Percentiles rank a stretch among this genome's conserved stretches.
Evolutionary conservation across 2,797 vertebrate species (phyloP).

Genomic region (Setipinna tenuifilis): DNA sequence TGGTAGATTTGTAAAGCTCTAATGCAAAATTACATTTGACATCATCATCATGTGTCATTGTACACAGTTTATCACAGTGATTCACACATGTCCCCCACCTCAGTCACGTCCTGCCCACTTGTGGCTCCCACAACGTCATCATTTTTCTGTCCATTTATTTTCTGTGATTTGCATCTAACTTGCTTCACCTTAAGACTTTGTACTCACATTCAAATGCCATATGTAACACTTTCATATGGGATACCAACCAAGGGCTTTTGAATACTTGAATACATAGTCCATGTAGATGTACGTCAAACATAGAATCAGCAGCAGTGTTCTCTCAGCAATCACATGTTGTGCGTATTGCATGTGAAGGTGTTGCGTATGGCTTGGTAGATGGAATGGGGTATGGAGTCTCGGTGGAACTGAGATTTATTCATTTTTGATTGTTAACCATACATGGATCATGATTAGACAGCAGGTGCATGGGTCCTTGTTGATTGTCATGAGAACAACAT

Average conservation of each 20-base stretch:
- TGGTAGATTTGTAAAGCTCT: not conserved
- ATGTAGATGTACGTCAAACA: not conserved
- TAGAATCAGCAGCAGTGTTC: not conserved
- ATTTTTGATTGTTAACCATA: not conserved
- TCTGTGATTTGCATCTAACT: not conserved
- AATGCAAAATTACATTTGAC: not conserved
- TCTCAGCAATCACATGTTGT: not conserved
- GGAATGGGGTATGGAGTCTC: not conserved
- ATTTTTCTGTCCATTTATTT: no score
- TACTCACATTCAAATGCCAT: not conserved
- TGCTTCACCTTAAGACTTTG: not conserved
- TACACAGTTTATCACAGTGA: not conserved
- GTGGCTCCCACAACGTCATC: not conserved
- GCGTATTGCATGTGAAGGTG: constrained; percentile 6
- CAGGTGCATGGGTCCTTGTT: not conserved
- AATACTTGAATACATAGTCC: not conserved
- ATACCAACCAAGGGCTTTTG: not conserved
- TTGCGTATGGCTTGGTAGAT: not conserved
- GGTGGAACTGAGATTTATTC: not conserved
- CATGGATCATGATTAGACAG: not conserved
- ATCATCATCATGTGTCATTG: not conserved
- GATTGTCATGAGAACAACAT: not conserved
- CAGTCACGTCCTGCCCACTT: not conserved
- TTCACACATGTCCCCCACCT: not conserved
- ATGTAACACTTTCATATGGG: not conserved